A percentile compares a stretch with the other conserved stretches of the same genome.
Conservation (phyloP, 2,797 vertebrate species). For the Scyliorhinus canicula region DNA sequence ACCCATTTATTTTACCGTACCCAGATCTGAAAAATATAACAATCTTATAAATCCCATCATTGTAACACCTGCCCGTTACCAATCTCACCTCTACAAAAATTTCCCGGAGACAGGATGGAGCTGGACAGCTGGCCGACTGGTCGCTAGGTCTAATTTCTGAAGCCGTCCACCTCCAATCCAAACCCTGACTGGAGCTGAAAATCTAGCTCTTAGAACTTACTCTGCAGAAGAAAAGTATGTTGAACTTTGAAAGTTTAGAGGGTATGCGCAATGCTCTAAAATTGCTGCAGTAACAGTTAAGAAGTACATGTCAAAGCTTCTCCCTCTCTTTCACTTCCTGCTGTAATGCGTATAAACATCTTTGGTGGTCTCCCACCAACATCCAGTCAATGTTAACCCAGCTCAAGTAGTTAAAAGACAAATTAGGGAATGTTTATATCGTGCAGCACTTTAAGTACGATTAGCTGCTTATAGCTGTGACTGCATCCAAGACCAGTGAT, state of each 20-base stretch:
- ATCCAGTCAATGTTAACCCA: neutral
- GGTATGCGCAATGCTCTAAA: neutral
- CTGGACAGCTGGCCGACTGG: neutral
- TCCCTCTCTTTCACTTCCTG: neutral
- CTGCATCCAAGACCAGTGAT: neutral
- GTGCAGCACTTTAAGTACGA: neutral
- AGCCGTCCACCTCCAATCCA: neutral
- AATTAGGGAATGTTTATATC: neutral
- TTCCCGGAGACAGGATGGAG: neutral
- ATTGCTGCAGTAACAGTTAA: neutral
- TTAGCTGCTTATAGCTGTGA: neutral
- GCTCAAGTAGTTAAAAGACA: neutral
- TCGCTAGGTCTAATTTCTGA: neutral
- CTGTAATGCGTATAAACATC: neutral
- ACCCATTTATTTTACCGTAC: neutral
- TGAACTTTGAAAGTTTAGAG: neutral
- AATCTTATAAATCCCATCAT: neutral
- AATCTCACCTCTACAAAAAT: neutral
- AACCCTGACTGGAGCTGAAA: neutral
- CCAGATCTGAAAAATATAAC: neutral
- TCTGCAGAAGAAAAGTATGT: neutral
- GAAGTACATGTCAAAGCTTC: neutral
- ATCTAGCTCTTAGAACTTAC: neutral
- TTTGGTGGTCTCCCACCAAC: neutral
- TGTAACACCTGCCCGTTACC: neutral